phyloP scores from a whole-genome alignment of 2,113 vertebrate species.

The Nothocercus julius region DNA sequence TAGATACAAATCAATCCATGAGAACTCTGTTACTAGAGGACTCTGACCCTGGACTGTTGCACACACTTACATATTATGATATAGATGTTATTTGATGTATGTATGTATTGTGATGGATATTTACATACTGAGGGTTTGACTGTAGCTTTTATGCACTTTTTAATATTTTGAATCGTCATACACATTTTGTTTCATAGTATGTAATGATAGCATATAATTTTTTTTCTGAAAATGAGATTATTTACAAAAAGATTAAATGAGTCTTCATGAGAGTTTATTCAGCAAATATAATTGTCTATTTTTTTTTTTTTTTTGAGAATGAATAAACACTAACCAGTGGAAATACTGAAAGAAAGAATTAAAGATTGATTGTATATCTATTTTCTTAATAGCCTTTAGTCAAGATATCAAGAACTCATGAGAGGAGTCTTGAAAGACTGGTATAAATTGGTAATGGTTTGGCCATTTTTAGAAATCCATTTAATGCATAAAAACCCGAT shows the following conservation, averaged over 20 bases:
- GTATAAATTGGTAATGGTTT: fast-evolving
- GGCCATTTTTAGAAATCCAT: fast-evolving
- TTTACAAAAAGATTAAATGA: background rate
- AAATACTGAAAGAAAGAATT: background rate
- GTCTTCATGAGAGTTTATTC: background rate
- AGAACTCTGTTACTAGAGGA: background rate
- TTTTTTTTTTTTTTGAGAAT: background rate
- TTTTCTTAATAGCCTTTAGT: background rate
- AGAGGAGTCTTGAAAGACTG: background rate
- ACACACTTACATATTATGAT: fast-evolving
- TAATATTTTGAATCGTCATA: background rate
- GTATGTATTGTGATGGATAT: background rate
- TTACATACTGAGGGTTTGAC: background rate
- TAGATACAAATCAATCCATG: background rate
- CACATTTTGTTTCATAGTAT: background rate
- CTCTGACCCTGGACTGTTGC: background rate
- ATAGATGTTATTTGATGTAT: background rate
- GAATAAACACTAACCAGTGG: background rate
- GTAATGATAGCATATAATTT: background rate
- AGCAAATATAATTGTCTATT: background rate
- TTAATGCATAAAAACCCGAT: background rate
- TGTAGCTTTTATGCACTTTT: background rate
- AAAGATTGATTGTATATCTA: background rate
- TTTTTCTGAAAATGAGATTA: background rate
- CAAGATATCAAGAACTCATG: background rate